These are phyloP conservation scores for Drosophila erecta DNA, from an alignment of 1,140 invertebrate genomes.

Conservation along the genomic window DNA sequence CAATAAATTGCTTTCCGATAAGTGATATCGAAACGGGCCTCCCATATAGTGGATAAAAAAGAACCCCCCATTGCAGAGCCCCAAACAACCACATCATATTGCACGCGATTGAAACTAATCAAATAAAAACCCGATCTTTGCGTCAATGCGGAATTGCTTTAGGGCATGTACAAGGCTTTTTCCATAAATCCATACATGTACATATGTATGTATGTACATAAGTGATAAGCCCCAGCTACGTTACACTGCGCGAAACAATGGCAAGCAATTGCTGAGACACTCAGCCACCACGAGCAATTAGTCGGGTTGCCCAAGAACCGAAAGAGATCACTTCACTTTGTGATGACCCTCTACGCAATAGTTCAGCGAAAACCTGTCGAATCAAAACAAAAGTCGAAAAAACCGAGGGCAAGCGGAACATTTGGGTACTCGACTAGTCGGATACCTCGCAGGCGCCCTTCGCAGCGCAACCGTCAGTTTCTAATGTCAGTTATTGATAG, in stretches of 20 bases:
- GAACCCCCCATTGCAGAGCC: constrained; percentile 3
- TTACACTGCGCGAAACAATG: constrained; percentile 46
- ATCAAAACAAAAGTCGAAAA: constrained; percentile 70
- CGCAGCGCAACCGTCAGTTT: neutral
- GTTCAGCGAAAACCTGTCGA: constrained; percentile 32
- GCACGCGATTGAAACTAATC: constrained; percentile 13
- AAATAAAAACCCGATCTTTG: constrained; percentile 19
- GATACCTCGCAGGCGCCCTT: constrained; percentile 24
- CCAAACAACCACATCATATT: constrained; percentile 15
- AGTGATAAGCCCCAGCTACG: constrained; percentile 8
- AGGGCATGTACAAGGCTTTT: neutral
- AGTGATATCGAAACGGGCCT: constrained; percentile 20
- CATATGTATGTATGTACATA: constrained; percentile 7
- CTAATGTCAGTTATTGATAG: too few relatives aligned
- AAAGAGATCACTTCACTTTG: constrained; percentile 22
- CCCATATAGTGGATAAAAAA: constrained; percentile 22
- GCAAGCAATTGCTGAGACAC: neutral
- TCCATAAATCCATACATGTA: neutral
- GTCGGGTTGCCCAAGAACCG: constrained; percentile 7
- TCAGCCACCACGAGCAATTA: constrained; percentile 47
- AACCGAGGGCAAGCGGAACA: constrained; percentile 6
- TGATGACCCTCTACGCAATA: constrained; percentile 15
- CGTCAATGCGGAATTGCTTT: constrained; percentile 7
- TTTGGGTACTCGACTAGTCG: constrained; percentile 1
- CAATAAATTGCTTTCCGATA: constrained; percentile 26